Conservation (phyloP, 2,888 invertebrate species). For the Drosophila pullipes region DNA sequence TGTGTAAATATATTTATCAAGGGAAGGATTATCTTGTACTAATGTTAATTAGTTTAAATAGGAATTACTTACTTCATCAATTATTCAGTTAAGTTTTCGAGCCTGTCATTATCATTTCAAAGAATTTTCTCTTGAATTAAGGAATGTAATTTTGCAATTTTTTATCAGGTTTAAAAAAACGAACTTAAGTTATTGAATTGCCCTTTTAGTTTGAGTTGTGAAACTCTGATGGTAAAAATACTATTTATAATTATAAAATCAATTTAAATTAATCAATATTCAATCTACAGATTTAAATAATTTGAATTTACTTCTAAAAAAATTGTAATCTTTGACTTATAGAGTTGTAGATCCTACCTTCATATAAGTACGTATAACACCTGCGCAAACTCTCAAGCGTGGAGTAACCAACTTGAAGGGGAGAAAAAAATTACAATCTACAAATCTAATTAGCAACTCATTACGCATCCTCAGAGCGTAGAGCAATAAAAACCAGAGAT, state of each 20-base stretch:
- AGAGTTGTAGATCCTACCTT: not conserved
- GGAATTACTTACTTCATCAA: not conserved
- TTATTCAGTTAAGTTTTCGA: not conserved
- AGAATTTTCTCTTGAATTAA: not conserved
- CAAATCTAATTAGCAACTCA: constrained; percentile 84
- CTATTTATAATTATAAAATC: not conserved
- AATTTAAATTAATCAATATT: not conserved
- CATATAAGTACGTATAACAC: constrained; percentile 13
- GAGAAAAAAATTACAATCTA: constrained; percentile 54
- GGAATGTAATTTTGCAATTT: not conserved
- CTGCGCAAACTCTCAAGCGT: constrained; percentile 42
- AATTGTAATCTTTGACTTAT: constrained; percentile 18
- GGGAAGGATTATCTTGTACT: not conserved
- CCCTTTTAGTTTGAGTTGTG: not conserved
- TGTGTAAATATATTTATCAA: not conserved
- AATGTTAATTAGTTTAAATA: not conserved
- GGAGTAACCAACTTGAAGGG: constrained; percentile 10
- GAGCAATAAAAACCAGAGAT: constrained; percentile 53
- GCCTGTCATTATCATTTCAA: not conserved
- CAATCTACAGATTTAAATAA: not conserved
- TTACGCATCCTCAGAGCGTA: constrained; percentile 59
- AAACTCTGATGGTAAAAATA: not conserved
- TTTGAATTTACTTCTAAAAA: not conserved
- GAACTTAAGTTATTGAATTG: not conserved
- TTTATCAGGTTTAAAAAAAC: not conserved